Percentiles rank a stretch among this genome's conserved stretches.
Evolutionary conservation across 2,888 invertebrate species (phyloP).

Genomic region (Omphaloscelis lunosa): DNA sequence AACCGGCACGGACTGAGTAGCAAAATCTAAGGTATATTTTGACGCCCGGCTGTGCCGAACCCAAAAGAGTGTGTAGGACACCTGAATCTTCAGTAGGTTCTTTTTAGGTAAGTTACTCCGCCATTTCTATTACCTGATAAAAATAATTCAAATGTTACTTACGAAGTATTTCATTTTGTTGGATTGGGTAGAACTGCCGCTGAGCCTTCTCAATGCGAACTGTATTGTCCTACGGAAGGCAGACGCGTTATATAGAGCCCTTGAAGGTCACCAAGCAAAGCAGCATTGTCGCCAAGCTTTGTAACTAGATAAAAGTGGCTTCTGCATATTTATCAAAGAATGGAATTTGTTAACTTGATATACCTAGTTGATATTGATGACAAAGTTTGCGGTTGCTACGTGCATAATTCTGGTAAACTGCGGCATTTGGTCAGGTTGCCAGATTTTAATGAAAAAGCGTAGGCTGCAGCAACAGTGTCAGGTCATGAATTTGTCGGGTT

Average conservation of each 20-base stretch:
- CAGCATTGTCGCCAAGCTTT: slow-evolving; percentile 57
- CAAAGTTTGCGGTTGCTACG: slow-evolving; percentile 6
- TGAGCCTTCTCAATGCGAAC: slow-evolving; percentile 86
- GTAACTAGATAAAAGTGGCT: slow-evolving; percentile 52
- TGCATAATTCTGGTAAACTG: slow-evolving; percentile 4
- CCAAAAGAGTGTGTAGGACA: too few relatives aligned
- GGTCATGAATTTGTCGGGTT: background rate
- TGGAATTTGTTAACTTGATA: slow-evolving; percentile 40
- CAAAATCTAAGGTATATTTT: too few relatives aligned
- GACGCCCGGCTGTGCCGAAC: too few relatives aligned
- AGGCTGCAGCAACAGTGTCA: background rate
- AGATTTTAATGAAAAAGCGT: background rate
- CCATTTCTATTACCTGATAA: background rate
- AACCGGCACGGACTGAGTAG: too few relatives aligned
- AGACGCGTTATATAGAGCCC: slow-evolving; percentile 80
- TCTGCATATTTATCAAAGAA: slow-evolving; percentile 53
- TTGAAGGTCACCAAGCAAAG: slow-evolving; percentile 81
- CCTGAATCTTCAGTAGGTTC: background rate
- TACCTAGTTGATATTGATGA: slow-evolving; percentile 32
- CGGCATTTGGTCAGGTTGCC: background rate
- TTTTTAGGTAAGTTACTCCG: background rate
- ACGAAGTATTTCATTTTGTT: slow-evolving; percentile 88
- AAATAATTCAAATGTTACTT: slow-evolving; percentile 68
- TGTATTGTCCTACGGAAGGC: slow-evolving; percentile 81
- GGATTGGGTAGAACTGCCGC: slow-evolving; percentile 79